Evolutionary conservation across 53 echinoderm and acorn worm species (phyloP), one percentile per base, ranked within the genome.

Genomic region (Holothuria scabra): DNA sequence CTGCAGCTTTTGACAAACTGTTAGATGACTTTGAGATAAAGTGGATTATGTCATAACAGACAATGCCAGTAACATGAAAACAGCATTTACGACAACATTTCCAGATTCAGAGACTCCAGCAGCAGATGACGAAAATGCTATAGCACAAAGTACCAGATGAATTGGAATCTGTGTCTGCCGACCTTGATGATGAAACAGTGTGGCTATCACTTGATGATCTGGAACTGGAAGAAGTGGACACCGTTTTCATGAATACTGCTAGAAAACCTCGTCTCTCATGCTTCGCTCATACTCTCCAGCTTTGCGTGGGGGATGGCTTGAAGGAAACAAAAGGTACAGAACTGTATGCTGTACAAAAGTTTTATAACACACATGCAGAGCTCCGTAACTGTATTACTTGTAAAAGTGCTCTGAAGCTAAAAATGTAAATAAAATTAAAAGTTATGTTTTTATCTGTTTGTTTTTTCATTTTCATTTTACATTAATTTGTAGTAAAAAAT

Each of bases 231-330:
- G 76, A 56, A 5, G 76, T 76, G 12, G 57, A 76, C 10, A 28
- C n/a, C 8, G 76, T 29, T 9, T 56, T 76, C 13, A 4, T 18
- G 21, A 28, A 26, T 8, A 26, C 28, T 8, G 26, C 24, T 12
- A 76, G 29, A 30, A 70, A 65, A 56, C 28, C 69, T 25, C 64
- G 74, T 5, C 69, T 89, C 24, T 80, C 85, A 12, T 85, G 72
- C 59, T 89, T 85, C 33, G 80, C 81, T 23, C 85, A 85, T 33
- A 81, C 34, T 19, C 74, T 85, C 8, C 89, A 89, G 60, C 70
- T 89, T 9, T 67, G 79, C 8, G 62, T 85, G 12, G 74, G 81
- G 3, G 74, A 89, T 80, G 89, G 85, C 6, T 31, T 89, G 30
- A 85, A 85, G 46, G 85, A 89, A 41, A 85, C 58, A 1, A 46